A percentile compares a stretch with the other conserved stretches of the same genome.
Conservation (phyloP, 2,113 vertebrate genomes). For the Semicossyphus pulcher region DNA sequence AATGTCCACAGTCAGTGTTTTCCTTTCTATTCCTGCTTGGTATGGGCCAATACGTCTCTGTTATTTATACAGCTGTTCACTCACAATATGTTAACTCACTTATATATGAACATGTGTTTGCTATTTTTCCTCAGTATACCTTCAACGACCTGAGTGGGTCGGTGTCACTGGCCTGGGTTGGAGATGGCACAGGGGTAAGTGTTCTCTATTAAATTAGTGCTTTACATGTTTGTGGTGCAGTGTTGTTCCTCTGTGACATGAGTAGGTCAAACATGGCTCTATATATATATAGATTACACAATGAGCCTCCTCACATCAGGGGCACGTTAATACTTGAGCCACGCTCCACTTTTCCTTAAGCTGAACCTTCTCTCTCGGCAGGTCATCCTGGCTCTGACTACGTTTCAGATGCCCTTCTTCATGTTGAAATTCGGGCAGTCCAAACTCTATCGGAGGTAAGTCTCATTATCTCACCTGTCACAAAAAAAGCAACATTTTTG, state of each 20-base stretch:
- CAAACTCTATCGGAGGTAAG: constrained; percentile 92
- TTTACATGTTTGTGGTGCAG: too few relatives aligned
- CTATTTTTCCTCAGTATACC: constrained; percentile 73
- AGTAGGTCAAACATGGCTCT: neutral
- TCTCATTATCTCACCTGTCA: neutral
- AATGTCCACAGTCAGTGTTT: neutral
- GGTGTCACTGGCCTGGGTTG: constrained; percentile 93
- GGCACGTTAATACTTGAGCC: constrained; percentile 15
- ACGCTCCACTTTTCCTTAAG: constrained; percentile 5
- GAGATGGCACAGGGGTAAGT: constrained; percentile 93
- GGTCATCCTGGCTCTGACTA: constrained; percentile 92
- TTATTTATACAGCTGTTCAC: neutral
- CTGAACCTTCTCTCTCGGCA: constrained; percentile 59
- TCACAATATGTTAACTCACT: neutral
- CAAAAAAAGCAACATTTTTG: neutral
- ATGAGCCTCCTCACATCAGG: neutral
- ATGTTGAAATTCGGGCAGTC: constrained; percentile 90
- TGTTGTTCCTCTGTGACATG: neutral
- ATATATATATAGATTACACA: neutral
- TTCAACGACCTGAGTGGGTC: constrained; percentile 91
- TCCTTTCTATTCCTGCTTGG: too few relatives aligned
- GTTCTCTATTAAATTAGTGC: constrained; percentile 12
- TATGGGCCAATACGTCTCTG: too few relatives aligned
- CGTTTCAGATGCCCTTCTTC: constrained; percentile 91
- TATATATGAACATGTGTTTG: neutral